phyloP scores from a whole-genome alignment of 2,888 invertebrate species.

The Nezara viridula region DNA sequence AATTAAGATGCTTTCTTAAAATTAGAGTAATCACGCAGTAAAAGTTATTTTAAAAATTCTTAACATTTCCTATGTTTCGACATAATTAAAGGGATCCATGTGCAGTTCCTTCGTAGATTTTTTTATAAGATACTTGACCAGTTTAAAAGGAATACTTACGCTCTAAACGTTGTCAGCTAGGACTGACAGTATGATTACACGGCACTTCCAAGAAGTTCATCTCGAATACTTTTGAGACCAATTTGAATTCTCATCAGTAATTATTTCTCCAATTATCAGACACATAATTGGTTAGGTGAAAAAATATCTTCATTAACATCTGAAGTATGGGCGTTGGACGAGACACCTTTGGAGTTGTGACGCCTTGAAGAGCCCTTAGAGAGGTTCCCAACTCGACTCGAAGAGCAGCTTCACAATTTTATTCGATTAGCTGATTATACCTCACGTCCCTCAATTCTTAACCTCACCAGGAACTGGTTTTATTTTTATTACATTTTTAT shows the following conservation, averaged over 20 bases:
- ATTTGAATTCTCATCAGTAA: background rate
- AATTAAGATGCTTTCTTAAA: no score
- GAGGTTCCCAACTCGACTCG: background rate
- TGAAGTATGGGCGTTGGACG: background rate
- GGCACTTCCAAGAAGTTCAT: background rate
- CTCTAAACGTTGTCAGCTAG: background rate
- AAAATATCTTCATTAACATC: conserved; percentile 34
- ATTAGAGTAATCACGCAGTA: no score
- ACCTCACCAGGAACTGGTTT: background rate
- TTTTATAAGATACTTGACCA: background rate
- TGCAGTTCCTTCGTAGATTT: background rate
- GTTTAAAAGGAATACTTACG: background rate
- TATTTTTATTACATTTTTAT: background rate
- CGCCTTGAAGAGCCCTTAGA: background rate
- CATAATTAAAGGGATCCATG: no score
- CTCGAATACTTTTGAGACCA: background rate
- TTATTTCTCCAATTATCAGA: conserved; percentile 28
- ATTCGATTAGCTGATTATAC: conserved; percentile 9
- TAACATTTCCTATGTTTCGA: no score
- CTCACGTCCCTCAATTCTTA: background rate
- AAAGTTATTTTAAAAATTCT: no score
- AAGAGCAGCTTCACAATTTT: background rate
- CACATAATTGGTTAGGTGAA: background rate
- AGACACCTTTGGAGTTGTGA: background rate
- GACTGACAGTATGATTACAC: background rate